Evolutionary conservation across 2,888 invertebrate species (phyloP), one percentile per base, ranked within the genome.

Genomic region (Anticlea derivata): DNA sequence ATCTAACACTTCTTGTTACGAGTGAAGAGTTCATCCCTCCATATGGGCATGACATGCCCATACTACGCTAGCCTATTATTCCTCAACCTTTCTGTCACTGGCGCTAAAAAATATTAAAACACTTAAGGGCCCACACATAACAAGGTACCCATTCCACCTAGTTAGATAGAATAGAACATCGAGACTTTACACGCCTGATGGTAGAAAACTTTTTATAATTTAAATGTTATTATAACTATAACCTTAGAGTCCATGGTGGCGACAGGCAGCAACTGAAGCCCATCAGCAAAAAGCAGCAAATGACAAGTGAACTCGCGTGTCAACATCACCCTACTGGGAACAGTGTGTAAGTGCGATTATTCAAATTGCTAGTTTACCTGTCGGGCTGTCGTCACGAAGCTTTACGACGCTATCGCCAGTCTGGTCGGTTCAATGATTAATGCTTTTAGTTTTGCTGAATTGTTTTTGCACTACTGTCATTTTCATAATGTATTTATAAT

Each of bases 231-330:
- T n/a, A n/a, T n/a, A n/a, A n/a, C n/a, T n/a, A n/a, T n/a, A n/a
- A 84, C 86, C 86, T 85, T 86, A 12, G 60, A 50, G 66, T 85
- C 86, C 86, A 86, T 86, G 63, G 57, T 73, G 66, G 38, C 45
- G 43, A 48, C 45, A 26, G 54, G 17, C 50, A 47, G 54, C 62
- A 62, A 57, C 57, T 55, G 72, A 58, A 53, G 74, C 65, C 70
- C 65, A 60, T 61, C 71, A 72, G 56, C 61, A 54, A 60, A 61
- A 58, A 63, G 59, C 67, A 70, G 58, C 70, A 70, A 79, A 53
- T 48, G 48, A 40, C 44, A 48, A 48, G 57, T 60, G 60, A 53
- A 61, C 63, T 72, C 59, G 73, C 74, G 70, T 74, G 73, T 60
- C 53, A 39, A 47, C 52, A 51, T 46, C 40, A 63, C 65, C 69